These are phyloP conservation scores for Polyergus mexicanus DNA, from an alignment of 1,140 invertebrate genomes.

Conservation along the genomic window DNA sequence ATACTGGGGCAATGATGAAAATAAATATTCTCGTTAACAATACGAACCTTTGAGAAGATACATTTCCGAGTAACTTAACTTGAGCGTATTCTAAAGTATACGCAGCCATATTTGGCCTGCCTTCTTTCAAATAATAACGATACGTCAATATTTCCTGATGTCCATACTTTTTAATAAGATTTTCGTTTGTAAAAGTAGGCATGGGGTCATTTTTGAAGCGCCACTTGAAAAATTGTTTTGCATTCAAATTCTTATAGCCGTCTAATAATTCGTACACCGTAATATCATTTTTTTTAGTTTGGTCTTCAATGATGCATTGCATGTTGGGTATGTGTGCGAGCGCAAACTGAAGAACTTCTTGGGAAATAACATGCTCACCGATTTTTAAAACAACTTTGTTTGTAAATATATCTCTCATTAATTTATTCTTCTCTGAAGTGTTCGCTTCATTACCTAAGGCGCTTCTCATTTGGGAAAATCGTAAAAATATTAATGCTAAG, in stretches of 20 bases:
- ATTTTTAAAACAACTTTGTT: constrained; percentile 66
- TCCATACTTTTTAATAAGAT: constrained; percentile 88
- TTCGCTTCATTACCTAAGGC: neutral
- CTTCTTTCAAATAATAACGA: constrained; percentile 89
- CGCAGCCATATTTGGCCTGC: constrained; percentile 88
- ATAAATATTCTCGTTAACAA: constrained; percentile 24
- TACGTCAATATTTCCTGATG: constrained; percentile 89
- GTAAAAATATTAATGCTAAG: constrained; percentile 82
- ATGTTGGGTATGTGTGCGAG: constrained; percentile 73
- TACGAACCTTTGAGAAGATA: constrained; percentile 77
- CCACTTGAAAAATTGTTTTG: constrained; percentile 88
- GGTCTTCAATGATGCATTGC: constrained; percentile 80
- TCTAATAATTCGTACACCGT: constrained; percentile 88
- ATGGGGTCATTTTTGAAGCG: constrained; percentile 85
- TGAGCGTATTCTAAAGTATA: constrained; percentile 73
- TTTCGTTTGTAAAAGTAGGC: constrained; percentile 88
- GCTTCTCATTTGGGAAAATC: constrained; percentile 65
- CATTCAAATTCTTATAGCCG: constrained; percentile 87
- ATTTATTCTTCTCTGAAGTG: neutral
- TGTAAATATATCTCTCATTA: constrained; percentile 76
- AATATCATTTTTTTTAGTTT: constrained; percentile 85
- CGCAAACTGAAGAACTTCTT: constrained; percentile 74
- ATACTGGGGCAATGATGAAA: neutral
- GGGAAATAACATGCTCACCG: constrained; percentile 66
- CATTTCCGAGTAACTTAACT: constrained; percentile 69